Base-by-base conservation (phyloP, 2,888 invertebrate genomes). In the Chrysolina haemoptera region DNA sequence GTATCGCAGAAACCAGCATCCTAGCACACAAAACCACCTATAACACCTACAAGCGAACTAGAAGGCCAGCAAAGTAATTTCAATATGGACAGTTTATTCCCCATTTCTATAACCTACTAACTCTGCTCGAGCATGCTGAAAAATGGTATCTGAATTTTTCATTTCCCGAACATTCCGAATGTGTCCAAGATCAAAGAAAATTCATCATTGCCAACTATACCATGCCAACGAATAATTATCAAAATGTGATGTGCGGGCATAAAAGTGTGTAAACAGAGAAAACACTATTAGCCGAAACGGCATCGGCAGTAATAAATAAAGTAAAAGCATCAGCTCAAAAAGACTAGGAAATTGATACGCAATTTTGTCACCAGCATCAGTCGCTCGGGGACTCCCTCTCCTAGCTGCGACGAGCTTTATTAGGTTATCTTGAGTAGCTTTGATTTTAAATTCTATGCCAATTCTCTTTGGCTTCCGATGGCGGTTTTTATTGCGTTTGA, bases 361-460 rank as follows among this genome's bases (percentile, higher is more conserved):
- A 84, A 83, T 83, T 83, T 83, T 80, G 83, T 82, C 83, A 82
- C 83, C 82, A 80, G 74, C 74, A 62, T 53, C 40, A 67, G 41
- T 67, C 53, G 53, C 67, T 67, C 35, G 18, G 43, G 68, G 64
- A 53, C 50, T 53, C 74, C 68, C 78, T 71, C 68, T 74, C 76
- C 73, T 73, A 67, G 71, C 71, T 73, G 59, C 71, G 64, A 64
- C 74, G 74, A 76, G 69, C 80, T 81, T 81, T 82, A 83, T 83
- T 81, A 76, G 78, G 80, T 83, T 83, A 83, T 78, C 79, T 80
- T 76, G 78, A 83, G 82, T 82, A 80, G 84, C 85, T 85, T 84
- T 85, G 85, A 85, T 85, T 85, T 82, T 79, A 82, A 83, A 85
- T 85, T 84, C 84, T 78, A 78, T 79, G 77, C 78, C 78, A 70